A percentile compares a stretch with the other conserved stretches of the same genome.
These are phyloP conservation scores for Drosophila serrata DNA, from an alignment of 1,140 invertebrate genomes.

Conservation along the genomic window DNA sequence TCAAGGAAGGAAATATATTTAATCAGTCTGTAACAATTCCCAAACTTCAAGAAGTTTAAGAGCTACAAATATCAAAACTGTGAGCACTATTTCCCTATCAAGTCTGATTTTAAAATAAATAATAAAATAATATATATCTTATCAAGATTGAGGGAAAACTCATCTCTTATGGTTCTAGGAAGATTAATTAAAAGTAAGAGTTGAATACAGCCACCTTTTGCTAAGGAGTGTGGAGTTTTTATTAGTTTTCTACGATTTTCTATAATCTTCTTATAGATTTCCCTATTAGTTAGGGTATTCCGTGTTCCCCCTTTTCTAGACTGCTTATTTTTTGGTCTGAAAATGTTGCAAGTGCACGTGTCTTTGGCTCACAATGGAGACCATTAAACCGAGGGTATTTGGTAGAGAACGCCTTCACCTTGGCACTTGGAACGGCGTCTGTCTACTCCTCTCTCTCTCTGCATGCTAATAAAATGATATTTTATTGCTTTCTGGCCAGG, in stretches of 20 bases:
- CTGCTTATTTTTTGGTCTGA: conserved; percentile 12
- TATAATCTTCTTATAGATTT: not conserved
- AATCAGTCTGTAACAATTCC: too few relatives aligned
- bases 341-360: conserved; percentile 68
- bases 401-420: conserved; percentile 46
- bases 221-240: not conserved
- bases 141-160: not conserved
- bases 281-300: not conserved
- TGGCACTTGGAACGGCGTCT: conserved; percentile 13
- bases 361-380: conserved; percentile 31
- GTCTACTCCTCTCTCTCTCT: conserved; percentile 26
- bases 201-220: not conserved
- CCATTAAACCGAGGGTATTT: not conserved
- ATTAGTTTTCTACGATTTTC: not conserved
- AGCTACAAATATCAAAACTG: too few relatives aligned
- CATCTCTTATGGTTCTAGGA: not conserved
- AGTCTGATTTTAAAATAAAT: not conserved
- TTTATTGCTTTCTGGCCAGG: conserved; percentile 70
- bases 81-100: too few relatives aligned
- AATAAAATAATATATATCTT: not conserved
- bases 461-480: conserved; percentile 74
- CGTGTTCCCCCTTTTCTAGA: not conserved
- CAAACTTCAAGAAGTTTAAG: not conserved
- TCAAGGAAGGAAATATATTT: too few relatives aligned
- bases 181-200: not conserved